A percentile compares a stretch with the other conserved stretches of the same genome.
Evolutionary conservation across 2,113 vertebrate species (phyloP).

Genomic region (Gallinago media): DNA sequence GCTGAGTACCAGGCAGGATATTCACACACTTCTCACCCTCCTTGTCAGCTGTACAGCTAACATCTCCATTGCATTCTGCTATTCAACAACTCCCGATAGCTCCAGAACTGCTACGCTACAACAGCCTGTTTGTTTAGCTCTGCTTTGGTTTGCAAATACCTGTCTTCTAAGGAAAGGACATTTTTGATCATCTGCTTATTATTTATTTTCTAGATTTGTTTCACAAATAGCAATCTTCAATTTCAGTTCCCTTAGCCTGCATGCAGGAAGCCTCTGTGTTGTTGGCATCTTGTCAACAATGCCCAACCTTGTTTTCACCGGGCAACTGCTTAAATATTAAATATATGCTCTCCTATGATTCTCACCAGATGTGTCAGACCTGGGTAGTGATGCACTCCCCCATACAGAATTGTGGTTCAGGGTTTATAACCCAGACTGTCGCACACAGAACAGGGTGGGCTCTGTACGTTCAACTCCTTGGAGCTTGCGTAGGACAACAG

Average conservation of each 20-base stretch:
- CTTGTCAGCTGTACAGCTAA: background rate
- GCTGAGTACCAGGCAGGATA: background rate
- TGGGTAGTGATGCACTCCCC: background rate
- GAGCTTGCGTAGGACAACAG: background rate
- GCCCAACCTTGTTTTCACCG: background rate
- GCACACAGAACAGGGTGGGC: background rate
- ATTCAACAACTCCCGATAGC: fast-evolving
- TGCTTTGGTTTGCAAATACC: background rate
- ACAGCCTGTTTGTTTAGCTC: background rate
- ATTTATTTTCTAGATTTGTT: background rate
- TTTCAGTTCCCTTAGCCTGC: background rate
- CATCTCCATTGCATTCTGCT: background rate
- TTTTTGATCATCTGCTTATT: background rate
- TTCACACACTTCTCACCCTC: background rate
- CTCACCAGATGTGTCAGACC: background rate
- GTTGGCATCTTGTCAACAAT: background rate
- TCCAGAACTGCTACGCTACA: background rate
- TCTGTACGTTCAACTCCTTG: background rate
- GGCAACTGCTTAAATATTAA: background rate
- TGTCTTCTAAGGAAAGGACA: background rate
- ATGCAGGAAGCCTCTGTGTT: background rate
- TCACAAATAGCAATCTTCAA: background rate
- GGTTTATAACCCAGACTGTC: fast-evolving
- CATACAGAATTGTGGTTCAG: background rate
- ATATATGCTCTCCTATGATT: background rate